These are phyloP conservation scores for Phaedon cochleariae DNA, from an alignment of 2,888 invertebrate species.

Conservation along the genomic window DNA sequence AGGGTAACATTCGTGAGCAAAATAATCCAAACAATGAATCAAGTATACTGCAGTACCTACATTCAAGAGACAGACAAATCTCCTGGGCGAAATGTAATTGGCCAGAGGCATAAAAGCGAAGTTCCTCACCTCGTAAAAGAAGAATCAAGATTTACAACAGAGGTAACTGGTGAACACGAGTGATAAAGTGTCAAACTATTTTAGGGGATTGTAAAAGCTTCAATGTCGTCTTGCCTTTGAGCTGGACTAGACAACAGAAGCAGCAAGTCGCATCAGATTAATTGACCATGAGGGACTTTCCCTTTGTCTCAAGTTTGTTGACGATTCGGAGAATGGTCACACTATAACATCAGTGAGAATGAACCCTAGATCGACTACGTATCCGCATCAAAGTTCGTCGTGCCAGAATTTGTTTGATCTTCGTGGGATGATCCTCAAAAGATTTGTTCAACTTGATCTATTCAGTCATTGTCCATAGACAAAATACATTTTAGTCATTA, in stretches of 20 bases:
- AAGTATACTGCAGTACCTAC: too few relatives aligned
- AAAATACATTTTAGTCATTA: too few relatives aligned
- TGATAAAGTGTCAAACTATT: slow-evolving; percentile 21
- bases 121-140: slow-evolving; percentile 20
- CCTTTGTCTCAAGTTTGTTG: background rate
- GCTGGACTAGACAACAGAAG: background rate
- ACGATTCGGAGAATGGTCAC: background rate
- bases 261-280: background rate
- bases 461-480: too few relatives aligned
- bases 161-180: slow-evolving; percentile 1
- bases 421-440: too few relatives aligned
- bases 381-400: too few relatives aligned
- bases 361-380: too few relatives aligned
- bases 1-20: too few relatives aligned
- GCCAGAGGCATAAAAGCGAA: slow-evolving; percentile 1
- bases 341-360: too few relatives aligned
- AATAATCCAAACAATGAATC: too few relatives aligned
- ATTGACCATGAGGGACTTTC: background rate
- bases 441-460: too few relatives aligned
- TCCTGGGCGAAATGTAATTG: background rate
- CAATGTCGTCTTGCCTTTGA: background rate
- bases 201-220: slow-evolving; percentile 5
- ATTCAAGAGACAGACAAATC: background rate
- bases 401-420: too few relatives aligned
- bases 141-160: slow-evolving; percentile 15